Percentiles rank a stretch among this genome's conserved stretches.
phyloP scores from a whole-genome alignment of 2,113 vertebrate genomes.

The Chauna torquata region DNA sequence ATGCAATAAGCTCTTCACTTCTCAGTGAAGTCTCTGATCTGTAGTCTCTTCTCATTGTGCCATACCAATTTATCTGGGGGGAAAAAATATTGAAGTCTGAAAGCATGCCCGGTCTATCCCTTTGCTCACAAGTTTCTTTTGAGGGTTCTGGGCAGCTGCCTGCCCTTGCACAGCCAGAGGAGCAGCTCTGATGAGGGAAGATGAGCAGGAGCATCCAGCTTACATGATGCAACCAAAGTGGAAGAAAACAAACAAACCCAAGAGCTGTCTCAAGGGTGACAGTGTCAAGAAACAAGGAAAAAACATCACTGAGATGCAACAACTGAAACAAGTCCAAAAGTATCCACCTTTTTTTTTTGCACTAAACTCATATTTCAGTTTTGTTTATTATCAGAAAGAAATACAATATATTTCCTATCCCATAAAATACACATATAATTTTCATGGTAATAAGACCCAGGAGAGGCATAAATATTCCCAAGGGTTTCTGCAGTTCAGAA shows the following conservation, averaged over 20 bases:
- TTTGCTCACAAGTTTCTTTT: neutral
- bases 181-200: neutral
- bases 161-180: neutral
- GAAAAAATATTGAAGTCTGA: neutral
- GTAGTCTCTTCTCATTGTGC: neutral
- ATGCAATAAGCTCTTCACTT: neutral
- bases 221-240: neutral
- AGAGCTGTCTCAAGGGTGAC: neutral
- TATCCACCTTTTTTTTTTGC: neutral
- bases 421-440: conserved; percentile 61
- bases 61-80: neutral
- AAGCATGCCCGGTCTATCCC: neutral
- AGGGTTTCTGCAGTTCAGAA: conserved; percentile 43
- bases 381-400: conserved; percentile 46
- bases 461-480: conserved; percentile 60
- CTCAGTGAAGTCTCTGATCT: neutral
- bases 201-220: neutral
- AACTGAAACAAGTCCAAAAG: neutral
- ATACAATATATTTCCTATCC: conserved; percentile 28
- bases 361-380: conserved; percentile 35
- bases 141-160: neutral
- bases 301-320: neutral
- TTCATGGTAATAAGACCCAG: conserved; percentile 49
- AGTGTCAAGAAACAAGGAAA: neutral
- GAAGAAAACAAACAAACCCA: neutral